phyloP scores from a whole-genome alignment of 2,113 vertebrate species.

The Neofelis nebulosa region DNA sequence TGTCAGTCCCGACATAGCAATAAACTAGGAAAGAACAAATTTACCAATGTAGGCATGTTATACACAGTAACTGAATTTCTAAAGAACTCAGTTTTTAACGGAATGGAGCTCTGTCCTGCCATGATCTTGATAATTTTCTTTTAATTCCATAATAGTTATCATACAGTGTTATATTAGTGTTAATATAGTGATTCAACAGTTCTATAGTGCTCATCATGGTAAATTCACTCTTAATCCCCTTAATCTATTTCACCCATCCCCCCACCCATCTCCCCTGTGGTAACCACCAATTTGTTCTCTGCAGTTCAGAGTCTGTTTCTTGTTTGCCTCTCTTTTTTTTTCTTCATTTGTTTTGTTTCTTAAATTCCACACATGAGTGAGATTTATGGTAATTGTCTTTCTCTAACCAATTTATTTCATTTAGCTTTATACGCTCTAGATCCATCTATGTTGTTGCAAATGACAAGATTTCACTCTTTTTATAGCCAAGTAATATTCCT shows the following conservation, averaged over 20 bases:
- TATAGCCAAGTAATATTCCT: neutral
- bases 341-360: neutral
- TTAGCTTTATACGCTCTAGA: neutral
- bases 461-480: neutral
- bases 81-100: neutral
- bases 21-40: neutral
- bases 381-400: neutral
- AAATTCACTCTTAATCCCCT: neutral
- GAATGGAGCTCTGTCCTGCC: neutral
- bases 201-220: neutral
- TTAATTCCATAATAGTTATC: neutral
- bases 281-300: neutral
- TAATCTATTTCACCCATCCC: neutral
- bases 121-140: neutral
- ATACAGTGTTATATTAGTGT: neutral
- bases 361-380: neutral
- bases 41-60: neutral
- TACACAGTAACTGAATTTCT: constrained; percentile 18
- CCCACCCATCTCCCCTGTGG: neutral
- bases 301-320: neutral
- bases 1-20: neutral
- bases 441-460: neutral
- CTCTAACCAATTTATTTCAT: neutral
- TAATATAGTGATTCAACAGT: neutral
- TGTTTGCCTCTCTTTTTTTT: neutral